Percentiles rank a stretch among this genome's conserved stretches.
phyloP scores from a whole-genome alignment of 2,797 vertebrate species.

The Morelia viridis region DNA sequence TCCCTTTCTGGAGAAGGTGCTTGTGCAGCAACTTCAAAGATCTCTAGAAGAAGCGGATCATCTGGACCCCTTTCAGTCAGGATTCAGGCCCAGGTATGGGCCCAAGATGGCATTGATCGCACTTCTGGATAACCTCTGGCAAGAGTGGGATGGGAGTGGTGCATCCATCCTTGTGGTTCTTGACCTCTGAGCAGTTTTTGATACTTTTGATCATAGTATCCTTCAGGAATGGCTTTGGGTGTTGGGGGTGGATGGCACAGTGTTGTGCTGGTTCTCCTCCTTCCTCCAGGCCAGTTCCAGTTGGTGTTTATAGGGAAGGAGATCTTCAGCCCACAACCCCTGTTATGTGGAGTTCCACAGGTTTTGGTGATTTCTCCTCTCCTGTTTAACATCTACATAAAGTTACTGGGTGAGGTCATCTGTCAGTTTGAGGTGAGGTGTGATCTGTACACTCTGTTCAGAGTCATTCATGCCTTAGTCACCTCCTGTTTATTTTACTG shows the following conservation, averaged over 20 bases:
- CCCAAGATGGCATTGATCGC: background rate
- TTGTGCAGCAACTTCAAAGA: background rate
- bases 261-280: background rate
- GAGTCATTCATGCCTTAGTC: background rate
- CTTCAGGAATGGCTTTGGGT: background rate
- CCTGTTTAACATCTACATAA: background rate
- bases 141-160: background rate
- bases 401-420: background rate
- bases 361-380: background rate
- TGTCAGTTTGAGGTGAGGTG: background rate
- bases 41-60: background rate
- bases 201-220: background rate
- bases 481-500: background rate
- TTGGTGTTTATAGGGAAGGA: background rate
- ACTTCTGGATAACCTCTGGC: background rate
- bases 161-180: background rate
- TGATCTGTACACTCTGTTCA: background rate
- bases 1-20: background rate
- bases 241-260: no score
- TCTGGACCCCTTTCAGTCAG: background rate
- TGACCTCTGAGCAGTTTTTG: background rate
- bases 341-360: background rate
- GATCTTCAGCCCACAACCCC: background rate
- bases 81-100: background rate
- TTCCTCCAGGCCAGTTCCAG: background rate